Evolutionary conservation across 1,140 invertebrate genomes (phyloP), one percentile per base, ranked within the genome.

Genomic region (Micrasema longulum): DNA sequence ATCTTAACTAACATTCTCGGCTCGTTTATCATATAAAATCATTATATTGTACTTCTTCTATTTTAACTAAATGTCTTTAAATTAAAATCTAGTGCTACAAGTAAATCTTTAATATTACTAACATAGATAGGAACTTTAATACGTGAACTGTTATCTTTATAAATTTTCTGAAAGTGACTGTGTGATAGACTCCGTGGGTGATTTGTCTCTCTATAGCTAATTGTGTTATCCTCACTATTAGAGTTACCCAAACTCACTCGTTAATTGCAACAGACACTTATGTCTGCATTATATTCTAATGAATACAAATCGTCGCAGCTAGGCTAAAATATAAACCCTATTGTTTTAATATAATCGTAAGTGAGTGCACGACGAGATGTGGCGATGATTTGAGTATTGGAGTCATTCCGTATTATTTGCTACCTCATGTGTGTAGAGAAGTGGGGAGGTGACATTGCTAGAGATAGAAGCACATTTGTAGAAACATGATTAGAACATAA

Each of bases 341-440:
- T 52, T 52, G 20, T 52, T 52, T 52, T 9, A 22, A 52, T 9
- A 41, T 11, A 55, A n/a, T 6, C 14, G 26, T 55, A 11, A 36
- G 26, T 55, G 35, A 10, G 26, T 55, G 35, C 35, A 41, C 35
- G 20, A 38, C 31, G n/a, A 41, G 26, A n/a, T n/a, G n/a, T 18
- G 26, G 22, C 26, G 2, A 31, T 31, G 52, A 26, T 55, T 26
- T 26, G 52, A 55, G 14, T 55, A 31, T 14, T 35, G 14, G 12
- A 22, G 36, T 41, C 20, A 9, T 60, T 60, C 6, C 16, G 20
- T 12, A 52, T 60, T 38, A 22, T 60, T 60, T 60, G 55, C 55
- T 60, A 60, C 55, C 55, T 60, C 55, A 60, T 38, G 14, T 38
- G 35, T 20, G 55, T 60, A 60, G 52, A 23, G n/a, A n/a, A n/a